Evolutionary conservation across 2,888 invertebrate genomes (phyloP).

Genomic region (Automeris io): DNA sequence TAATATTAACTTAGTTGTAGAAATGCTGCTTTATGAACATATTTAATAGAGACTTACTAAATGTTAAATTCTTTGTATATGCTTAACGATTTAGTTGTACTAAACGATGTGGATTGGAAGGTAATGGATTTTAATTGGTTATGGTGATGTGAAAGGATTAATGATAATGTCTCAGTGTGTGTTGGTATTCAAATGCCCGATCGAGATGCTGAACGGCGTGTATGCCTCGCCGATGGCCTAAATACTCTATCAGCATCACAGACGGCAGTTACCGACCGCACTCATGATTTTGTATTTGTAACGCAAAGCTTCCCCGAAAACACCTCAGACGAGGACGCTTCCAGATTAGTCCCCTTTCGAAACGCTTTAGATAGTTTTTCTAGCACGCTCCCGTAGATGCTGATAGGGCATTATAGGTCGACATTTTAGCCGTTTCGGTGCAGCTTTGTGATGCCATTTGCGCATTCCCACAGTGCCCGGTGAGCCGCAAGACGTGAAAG

Average conservation of each 20-base stretch:
- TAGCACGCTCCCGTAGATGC: constrained; percentile 73
- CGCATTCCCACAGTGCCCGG: constrained; percentile 91
- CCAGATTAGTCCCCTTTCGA: constrained; percentile 46
- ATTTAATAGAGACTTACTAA: constrained; percentile 65
- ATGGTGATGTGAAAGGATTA: constrained; percentile 71
- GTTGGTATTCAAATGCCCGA: constrained; percentile 86
- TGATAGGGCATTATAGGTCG: constrained; percentile 75
- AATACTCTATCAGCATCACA: constrained; percentile 72
- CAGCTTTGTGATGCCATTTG: constrained; percentile 32
- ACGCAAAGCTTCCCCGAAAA: constrained; percentile 37
- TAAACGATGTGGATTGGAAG: constrained; percentile 74
- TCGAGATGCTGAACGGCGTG: constrained; percentile 72
- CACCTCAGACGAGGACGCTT: constrained; percentile 45
- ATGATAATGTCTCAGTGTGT: constrained; percentile 74
- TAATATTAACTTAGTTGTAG: constrained; percentile 43
- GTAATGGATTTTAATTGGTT: constrained; percentile 74
- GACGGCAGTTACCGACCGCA: constrained; percentile 68
- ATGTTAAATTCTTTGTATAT: constrained; percentile 70
- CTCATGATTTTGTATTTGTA: constrained; percentile 21
- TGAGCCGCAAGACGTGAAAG: constrained; percentile 95
- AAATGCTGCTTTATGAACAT: constrained; percentile 63
- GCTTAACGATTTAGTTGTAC: constrained; percentile 74
- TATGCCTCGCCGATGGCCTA: constrained; percentile 53
- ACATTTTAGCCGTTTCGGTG: constrained; percentile 29
- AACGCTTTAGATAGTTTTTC: constrained; percentile 59